Evolutionary conservation across 2,888 invertebrate genomes (phyloP), one percentile per base, ranked within the genome.

Genomic region (Neoascia interrupta): DNA sequence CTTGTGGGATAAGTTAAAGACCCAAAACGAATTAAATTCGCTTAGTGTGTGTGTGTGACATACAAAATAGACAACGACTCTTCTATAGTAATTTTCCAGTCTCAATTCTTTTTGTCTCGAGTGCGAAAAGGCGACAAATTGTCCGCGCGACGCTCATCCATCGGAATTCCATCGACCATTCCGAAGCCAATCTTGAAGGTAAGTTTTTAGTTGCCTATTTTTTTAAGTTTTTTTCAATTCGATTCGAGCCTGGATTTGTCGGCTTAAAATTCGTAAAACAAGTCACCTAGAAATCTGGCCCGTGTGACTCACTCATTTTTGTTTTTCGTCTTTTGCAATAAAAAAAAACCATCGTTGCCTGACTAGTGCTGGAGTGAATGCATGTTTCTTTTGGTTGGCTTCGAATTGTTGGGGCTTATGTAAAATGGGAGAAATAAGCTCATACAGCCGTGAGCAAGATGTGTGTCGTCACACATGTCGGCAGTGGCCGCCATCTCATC

Each of bases 41-140:
- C n/a, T n/a, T n/a, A n/a, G n/a, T 21, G 41, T 21, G 16, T 31
- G 49, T 64, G 76, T 60, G 64, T 73, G 47, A 66, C 19, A 53
- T 13, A n/a, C n/a, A 23, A 18, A 34, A 16, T 39, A 19, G 13
- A 47, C 36, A 58, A 70, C 39, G n/a, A n/a, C n/a, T n/a, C n/a
- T n/a, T 64, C 51, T 63, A 63, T 79, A 66, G 72, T 73, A 66
- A 73, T 68, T 61, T 79, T 66, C 60, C 60, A 79, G 68, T 68
- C 72, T 60, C n/a, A n/a, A n/a, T n/a, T 64, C 28, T 28, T 68
- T 51, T 76, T 45, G 54, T 54, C 60, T 66, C 39, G 76, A 75
- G 51, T 76, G 56, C 58, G 45, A 60, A 64, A 10, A 66, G 47
- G 54, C 66, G 73, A 79, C 31, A 49, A 43, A 36, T 54, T 61